These are phyloP conservation scores for Sorex maritimensis DNA, from an alignment of 2,797 vertebrate genomes.

Conservation along the genomic window DNA sequence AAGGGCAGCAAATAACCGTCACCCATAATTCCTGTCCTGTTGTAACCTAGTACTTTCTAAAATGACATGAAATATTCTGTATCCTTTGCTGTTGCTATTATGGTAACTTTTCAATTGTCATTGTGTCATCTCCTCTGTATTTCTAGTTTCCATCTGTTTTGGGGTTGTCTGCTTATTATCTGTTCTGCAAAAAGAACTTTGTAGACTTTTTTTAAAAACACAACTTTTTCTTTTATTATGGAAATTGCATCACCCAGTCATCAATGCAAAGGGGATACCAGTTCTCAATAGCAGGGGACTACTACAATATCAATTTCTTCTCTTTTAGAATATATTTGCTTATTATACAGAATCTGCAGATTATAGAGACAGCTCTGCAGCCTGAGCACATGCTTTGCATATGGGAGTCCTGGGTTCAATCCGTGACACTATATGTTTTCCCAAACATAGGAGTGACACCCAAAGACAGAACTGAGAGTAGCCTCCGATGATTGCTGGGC, in stretches of 20 bases:
- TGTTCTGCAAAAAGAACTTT: slow-evolving; percentile 58
- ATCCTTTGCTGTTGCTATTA: slow-evolving; percentile 1
- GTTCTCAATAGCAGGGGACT: neutral
- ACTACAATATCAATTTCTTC: neutral
- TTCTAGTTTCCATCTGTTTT: slow-evolving; percentile 66
- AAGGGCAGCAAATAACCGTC: neutral
- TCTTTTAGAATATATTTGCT: no score
- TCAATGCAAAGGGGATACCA: slow-evolving; percentile 29
- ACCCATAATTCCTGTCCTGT: slow-evolving; percentile 15
- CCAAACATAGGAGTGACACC: no score
- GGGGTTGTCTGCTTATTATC: neutral
- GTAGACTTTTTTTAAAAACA: slow-evolving; percentile 4
- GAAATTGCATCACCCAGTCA: slow-evolving; percentile 34
- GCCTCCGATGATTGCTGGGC: no score
- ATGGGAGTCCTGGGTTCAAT: no score
- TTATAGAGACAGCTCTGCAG: no score
- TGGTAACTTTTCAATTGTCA: slow-evolving; percentile 42
- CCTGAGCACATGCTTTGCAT: no score
- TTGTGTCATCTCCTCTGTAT: slow-evolving; percentile 44
- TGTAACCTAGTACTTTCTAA: slow-evolving; percentile 62
- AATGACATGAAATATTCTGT: slow-evolving; percentile 28
- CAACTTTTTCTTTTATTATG: slow-evolving; percentile 24
- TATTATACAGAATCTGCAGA: no score
- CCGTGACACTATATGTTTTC: no score
- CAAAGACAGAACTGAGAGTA: no score